These are phyloP conservation scores for Pagrus major DNA, from an alignment of 2,113 vertebrate genomes.

Conservation along the genomic window DNA sequence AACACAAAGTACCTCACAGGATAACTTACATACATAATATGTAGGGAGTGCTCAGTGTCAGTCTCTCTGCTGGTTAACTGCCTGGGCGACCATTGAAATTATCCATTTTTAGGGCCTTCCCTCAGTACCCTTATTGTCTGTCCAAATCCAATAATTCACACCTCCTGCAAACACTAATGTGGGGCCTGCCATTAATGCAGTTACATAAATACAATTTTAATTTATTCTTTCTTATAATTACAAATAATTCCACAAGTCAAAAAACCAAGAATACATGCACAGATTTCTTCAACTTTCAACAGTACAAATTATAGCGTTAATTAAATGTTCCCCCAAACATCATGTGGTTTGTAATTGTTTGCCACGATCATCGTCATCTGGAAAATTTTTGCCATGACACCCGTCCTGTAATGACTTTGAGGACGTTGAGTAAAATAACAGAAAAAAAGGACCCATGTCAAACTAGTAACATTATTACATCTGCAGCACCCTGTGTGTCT, in stretches of 20 bases:
- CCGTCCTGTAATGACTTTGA: conserved; percentile 39
- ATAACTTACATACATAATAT: background rate
- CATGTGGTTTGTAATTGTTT: conserved; percentile 10
- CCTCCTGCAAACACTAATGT: background rate
- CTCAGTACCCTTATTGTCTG: too few species aligned
- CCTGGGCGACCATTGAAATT: too few species aligned
- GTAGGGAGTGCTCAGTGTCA: background rate
- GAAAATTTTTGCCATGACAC: conserved; percentile 33
- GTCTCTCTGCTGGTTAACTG: background rate
- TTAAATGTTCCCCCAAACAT: background rate
- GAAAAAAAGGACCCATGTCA: conserved; percentile 39
- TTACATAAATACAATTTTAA: background rate
- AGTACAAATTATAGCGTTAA: background rate
- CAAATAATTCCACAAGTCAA: background rate
- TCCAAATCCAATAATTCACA: background rate
- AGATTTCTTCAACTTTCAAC: background rate
- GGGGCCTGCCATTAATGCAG: background rate
- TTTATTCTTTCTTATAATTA: background rate
- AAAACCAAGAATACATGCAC: background rate
- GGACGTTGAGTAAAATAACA: conserved; percentile 35
- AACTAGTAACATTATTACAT: conserved; percentile 37
- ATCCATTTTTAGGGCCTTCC: too few species aligned
- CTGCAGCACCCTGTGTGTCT: conserved; percentile 26
- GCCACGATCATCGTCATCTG: background rate
- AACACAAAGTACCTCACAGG: background rate